A percentile compares a stretch with the other conserved stretches of the same genome.
phyloP scores from a whole-genome alignment of 2,888 invertebrate species.

The Oligia strigilis region DNA sequence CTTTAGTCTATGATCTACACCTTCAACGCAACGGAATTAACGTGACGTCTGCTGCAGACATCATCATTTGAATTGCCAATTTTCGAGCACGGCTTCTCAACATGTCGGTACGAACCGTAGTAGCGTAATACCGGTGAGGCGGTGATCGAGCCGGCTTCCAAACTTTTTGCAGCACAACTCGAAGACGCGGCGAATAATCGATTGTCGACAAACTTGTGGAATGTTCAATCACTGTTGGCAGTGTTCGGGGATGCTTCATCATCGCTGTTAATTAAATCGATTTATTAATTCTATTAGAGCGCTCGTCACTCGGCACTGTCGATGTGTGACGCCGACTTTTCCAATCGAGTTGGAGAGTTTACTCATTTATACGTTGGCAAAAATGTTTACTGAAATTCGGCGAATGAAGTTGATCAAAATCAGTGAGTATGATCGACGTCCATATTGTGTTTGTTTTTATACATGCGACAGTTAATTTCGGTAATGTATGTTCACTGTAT shows the following conservation, averaged over 20 bases:
- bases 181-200: constrained; percentile 63
- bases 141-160: constrained; percentile 38
- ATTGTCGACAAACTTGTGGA: constrained; percentile 67
- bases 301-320: constrained; percentile 55
- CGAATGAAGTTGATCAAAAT: constrained; percentile 59
- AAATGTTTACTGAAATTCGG: constrained; percentile 61
- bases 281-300: constrained; percentile 69
- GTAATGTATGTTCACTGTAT: constrained; percentile 41
- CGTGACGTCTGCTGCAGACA: constrained; percentile 34
- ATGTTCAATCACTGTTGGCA: constrained; percentile 72
- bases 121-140: not conserved
- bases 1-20: not conserved
- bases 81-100: constrained; percentile 17
- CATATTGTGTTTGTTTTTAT: constrained; percentile 54
- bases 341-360: constrained; percentile 62
- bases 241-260: constrained; percentile 68
- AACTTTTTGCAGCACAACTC: constrained; percentile 62
- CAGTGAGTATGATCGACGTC: constrained; percentile 57
- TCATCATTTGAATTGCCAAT: constrained; percentile 51
- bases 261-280: constrained; percentile 71
- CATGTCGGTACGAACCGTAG: not conserved
- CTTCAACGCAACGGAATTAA: constrained; percentile 31
- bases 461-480: constrained; percentile 62
- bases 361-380: constrained; percentile 64
- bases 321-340: constrained; percentile 65